Conservation (phyloP, 2,797 vertebrate genomes). For the Capromys pilorides region DNA sequence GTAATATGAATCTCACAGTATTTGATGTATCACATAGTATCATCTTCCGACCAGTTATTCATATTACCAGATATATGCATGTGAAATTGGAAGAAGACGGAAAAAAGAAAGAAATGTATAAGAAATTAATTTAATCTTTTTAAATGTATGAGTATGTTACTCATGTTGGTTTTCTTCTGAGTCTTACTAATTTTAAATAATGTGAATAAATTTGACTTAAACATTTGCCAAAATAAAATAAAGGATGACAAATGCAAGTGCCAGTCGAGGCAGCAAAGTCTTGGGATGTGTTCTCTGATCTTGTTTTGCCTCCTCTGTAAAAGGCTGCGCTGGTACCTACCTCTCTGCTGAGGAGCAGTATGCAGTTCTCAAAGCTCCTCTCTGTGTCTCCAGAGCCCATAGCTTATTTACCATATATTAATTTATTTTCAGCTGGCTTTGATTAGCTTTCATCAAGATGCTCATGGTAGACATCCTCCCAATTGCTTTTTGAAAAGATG, state of each 20-base stretch:
- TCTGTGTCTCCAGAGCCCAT: neutral
- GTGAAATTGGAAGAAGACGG: no score
- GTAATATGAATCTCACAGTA: no score
- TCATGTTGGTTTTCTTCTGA: neutral
- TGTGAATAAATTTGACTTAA: neutral
- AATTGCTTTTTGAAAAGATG: slow-evolving; percentile 19
- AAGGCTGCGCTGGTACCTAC: neutral
- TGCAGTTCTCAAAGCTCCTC: neutral
- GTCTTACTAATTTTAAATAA: slow-evolving; percentile 7
- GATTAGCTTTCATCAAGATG: neutral
- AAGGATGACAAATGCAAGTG: neutral
- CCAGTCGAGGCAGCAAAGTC: neutral
- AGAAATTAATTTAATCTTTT: neutral
- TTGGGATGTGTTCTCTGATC: neutral
- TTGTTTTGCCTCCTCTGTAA: neutral
- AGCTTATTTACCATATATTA: neutral
- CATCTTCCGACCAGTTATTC: no score
- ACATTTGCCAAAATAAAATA: slow-evolving; percentile 18
- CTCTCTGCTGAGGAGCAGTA: neutral
- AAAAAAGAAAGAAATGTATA: no score
- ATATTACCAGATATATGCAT: no score
- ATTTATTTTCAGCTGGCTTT: slow-evolving; percentile 14
- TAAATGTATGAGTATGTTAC: neutral
- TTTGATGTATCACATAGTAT: no score
- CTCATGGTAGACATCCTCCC: neutral